Evolutionary conservation across 2,888 invertebrate genomes (phyloP), one percentile per base, ranked within the genome.

Genomic region (Tinea pellionella): DNA sequence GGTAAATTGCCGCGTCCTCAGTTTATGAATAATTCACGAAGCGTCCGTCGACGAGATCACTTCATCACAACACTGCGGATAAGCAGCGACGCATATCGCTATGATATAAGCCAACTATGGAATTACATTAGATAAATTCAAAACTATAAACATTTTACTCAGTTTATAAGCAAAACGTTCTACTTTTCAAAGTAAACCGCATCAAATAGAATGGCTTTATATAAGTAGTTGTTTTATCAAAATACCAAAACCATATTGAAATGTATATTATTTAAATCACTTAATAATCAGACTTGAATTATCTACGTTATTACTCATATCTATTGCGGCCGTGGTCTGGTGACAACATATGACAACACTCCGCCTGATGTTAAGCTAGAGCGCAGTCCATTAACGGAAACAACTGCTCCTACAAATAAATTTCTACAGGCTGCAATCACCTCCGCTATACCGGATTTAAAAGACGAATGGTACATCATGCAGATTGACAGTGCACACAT

Each of bases 21-120:
- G 62, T 63, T 65, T 68, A 81, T 84, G 83, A 78, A 83, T 84
- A 81, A 79, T 77, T 70, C 75, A 82, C 81, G 78, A 79, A 77
- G 19, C 59, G 53, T 12, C 53, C 67, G 66, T 30, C 67, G 68
- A 69, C 67, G 71, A 69, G 75, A 81, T 80, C 76, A 74, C 78
- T 80, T 76, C 76, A 81, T 82, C 78, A 74, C 74, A 65, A 67
- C 65, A 64, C 65, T 61, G 64, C 41, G 63, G 67, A 69, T 68
- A 69, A 68, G 68, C 66, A 75, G 68, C 71, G 67, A 63, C 66
- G 67, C 65, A 32, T 57, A 57, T 32, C 57, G 32, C 15, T 57
- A 57, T 57, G 4, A 30, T 55, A 47, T 47, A 47, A 16, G 47
- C 13, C 16, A 47, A 47, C 47, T 47, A 47, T 47, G 47, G 15